These are phyloP conservation scores for Smithornis capensis DNA, from an alignment of 2,113 vertebrate species.

Conservation along the genomic window DNA sequence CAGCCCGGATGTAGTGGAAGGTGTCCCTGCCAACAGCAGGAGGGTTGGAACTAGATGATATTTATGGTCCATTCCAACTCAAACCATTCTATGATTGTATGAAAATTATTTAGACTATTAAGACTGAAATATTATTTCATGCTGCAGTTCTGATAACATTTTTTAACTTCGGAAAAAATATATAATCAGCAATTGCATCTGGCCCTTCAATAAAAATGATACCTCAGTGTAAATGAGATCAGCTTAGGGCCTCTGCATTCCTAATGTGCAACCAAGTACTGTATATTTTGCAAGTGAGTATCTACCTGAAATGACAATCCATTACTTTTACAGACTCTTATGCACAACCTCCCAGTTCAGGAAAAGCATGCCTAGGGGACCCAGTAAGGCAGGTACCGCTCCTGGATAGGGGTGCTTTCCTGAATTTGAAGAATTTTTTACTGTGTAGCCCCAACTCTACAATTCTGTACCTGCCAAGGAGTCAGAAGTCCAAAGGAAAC, in stretches of 20 bases:
- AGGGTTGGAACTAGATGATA: not conserved
- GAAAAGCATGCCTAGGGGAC: not conserved
- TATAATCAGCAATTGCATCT: not conserved
- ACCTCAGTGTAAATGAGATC: not conserved
- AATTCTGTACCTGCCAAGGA: not conserved
- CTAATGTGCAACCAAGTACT: not conserved
- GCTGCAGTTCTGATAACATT: not conserved
- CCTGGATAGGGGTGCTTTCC: not conserved
- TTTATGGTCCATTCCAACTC: not conserved
- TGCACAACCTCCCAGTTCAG: not conserved
- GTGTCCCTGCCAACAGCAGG: rapidly evolving
- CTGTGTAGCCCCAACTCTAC: not conserved
- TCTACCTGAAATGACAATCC: not conserved
- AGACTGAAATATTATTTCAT: not conserved
- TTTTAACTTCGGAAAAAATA: not conserved
- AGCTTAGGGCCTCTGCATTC: not conserved
- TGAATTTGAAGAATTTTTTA: not conserved
- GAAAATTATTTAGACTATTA: not conserved
- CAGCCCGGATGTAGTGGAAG: not conserved
- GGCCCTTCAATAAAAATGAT: not conserved
- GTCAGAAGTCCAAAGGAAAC: not conserved
- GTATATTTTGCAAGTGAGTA: not conserved
- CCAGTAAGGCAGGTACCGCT: not conserved
- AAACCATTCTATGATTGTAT: not conserved
- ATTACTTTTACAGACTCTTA: not conserved